These are phyloP conservation scores for Tipula confusa DNA, from an alignment of 2,888 invertebrate genomes.

Conservation along the genomic window DNA sequence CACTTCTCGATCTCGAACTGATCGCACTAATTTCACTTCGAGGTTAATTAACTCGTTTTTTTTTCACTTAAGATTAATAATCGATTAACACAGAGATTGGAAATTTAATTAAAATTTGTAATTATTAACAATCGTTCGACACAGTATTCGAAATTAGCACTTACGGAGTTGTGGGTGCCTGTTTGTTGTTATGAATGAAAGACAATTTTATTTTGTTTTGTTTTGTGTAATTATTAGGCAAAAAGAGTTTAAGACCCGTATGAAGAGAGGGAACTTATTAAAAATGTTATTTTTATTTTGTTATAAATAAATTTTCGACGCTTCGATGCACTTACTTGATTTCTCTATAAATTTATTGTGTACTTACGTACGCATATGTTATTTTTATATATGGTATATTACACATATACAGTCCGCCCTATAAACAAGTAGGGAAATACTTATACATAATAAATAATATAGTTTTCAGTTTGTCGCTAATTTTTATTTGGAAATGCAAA, in stretches of 20 bases:
- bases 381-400: background rate
- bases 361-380: background rate
- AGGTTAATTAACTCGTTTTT: background rate
- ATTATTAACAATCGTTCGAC: background rate
- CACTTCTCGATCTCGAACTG: no score
- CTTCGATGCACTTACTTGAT: slow-evolving; percentile 20
- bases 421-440: background rate
- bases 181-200: background rate
- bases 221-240: background rate
- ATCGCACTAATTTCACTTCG: background rate
- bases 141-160: background rate
- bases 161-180: background rate
- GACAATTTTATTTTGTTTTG: background rate
- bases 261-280: slow-evolving; percentile 25
- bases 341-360: background rate
- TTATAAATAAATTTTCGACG: slow-evolving; percentile 20
- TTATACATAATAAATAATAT: no score
- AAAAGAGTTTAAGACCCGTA: background rate
- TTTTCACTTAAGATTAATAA: background rate
- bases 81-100: background rate
- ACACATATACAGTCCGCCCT: background rate
- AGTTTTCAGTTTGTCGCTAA: no score
- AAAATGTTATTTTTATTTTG: background rate
- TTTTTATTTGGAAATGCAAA: no score
- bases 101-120: background rate